Conservation (phyloP, 2,888 invertebrate genomes). For the Brachypalpus laphriformis region DNA sequence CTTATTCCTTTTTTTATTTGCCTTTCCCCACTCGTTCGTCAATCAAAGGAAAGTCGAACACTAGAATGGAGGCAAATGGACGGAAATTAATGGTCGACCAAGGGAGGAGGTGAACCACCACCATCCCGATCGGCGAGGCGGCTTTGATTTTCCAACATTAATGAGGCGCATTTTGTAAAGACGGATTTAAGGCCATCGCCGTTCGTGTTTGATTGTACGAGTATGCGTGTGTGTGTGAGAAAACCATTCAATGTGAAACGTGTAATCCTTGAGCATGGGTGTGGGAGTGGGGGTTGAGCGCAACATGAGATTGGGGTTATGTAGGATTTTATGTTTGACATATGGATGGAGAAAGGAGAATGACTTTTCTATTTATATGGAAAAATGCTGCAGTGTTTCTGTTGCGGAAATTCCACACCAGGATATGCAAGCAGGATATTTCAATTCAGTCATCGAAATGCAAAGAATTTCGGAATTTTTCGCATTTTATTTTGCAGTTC, state of each 20-base stretch:
- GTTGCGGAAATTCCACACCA: slow-evolving; percentile 43
- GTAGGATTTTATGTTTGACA: slow-evolving; percentile 29
- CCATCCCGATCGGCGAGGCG: not conserved
- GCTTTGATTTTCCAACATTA: slow-evolving; percentile 66
- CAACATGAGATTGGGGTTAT: slow-evolving; percentile 27
- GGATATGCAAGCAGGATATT: slow-evolving; percentile 49
- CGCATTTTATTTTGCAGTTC: not conserved
- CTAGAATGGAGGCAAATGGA: slow-evolving; percentile 58
- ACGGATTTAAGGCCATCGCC: slow-evolving; percentile 67
- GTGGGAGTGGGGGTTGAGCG: not conserved
- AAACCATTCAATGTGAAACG: slow-evolving; percentile 31
- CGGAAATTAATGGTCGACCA: slow-evolving; percentile 59
- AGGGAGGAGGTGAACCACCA: not conserved
- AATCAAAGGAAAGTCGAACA: slow-evolving; percentile 71
- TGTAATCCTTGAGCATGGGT: slow-evolving; percentile 50
- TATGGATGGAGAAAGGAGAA: slow-evolving; percentile 12
- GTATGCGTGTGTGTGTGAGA: slow-evolving; percentile 8
- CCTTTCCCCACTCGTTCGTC: slow-evolving; percentile 51
- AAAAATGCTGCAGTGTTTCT: slow-evolving; percentile 27
- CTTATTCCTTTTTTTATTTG: slow-evolving; percentile 27
- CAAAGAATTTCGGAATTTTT: slow-evolving; percentile 36
- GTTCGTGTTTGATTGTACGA: slow-evolving; percentile 33
- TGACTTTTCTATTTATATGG: no score
- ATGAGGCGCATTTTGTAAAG: slow-evolving; percentile 67
- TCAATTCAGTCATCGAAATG: slow-evolving; percentile 48